Base-by-base conservation (phyloP, 2,888 invertebrate genomes). In the Saturnia pavonia region DNA sequence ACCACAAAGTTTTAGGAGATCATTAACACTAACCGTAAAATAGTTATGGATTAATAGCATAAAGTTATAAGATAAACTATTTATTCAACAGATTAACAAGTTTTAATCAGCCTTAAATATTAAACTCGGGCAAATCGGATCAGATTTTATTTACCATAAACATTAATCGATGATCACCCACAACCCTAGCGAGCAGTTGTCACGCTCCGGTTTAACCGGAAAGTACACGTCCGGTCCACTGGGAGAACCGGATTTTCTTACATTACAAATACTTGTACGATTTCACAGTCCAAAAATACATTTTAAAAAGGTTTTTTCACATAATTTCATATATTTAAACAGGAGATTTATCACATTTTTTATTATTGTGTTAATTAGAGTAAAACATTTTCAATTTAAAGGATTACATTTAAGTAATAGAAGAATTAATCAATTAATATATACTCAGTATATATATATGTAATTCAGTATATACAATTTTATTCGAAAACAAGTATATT, bases 291-390 rank as follows among this genome's bases (percentile, higher is more conserved):
- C 82, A 80, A 82, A 88, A 88, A 89, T 86, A 87, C 85, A 86
- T 86, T 85, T 85, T 83, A 87, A 82, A 80, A 85, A 82, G 82
- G n/a, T n/a, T n/a, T 81, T 78, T 82, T 80, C 78, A 78, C 82
- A 82, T 83, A 80, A 4, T 77, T 80, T 87, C 87, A 90, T 88
- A 86, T 86, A 88, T 88, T 86, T 86, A 83, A 82, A 80, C 85
- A 86, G 87, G 87, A 85, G 82, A 83, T 51, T n/a, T n/a, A n/a
- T n/a, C n/a, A n/a, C n/a, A n/a, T n/a, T n/a, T n/a, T n/a, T 19
- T 19, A 2, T 16, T 51, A 1, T 51, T n/a, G n/a, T n/a, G n/a
- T 51, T n/a, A 16, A n/a, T 57, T 25, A 22, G 11, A 22, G 1
- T 57, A 11, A 22, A 25, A 25, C 11, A 57, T 11, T 25, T 25